Evolutionary conservation across 2,888 invertebrate species (phyloP).

Genomic region (Stenchaetothrips biformis): DNA sequence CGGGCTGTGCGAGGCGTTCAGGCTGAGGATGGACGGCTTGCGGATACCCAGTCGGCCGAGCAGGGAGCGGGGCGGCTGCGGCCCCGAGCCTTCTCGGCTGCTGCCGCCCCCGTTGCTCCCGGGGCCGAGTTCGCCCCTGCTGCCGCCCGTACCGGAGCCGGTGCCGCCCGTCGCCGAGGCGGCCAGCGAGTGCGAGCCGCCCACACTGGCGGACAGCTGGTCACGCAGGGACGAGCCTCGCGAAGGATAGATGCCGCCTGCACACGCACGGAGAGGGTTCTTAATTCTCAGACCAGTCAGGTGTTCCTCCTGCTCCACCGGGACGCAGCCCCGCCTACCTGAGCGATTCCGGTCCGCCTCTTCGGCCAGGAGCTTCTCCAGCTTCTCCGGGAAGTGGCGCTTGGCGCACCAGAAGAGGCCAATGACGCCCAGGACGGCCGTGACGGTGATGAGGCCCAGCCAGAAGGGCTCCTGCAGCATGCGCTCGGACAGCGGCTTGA

Average conservation of each 20-base stretch:
- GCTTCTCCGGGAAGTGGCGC: slow-evolving; percentile 78
- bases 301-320: background rate
- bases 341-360: slow-evolving; percentile 66
- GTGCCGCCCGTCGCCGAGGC: slow-evolving; percentile 32
- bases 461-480: slow-evolving; percentile 87
- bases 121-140: slow-evolving; percentile 44
- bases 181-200: slow-evolving; percentile 33
- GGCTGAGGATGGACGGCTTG: slow-evolving; percentile 80
- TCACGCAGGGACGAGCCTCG: slow-evolving; percentile 57
- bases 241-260: slow-evolving; percentile 14
- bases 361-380: slow-evolving; percentile 75
- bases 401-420: slow-evolving; percentile 80
- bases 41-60: slow-evolving; percentile 81
- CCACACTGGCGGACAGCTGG: slow-evolving; percentile 51
- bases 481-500: slow-evolving; percentile 67
- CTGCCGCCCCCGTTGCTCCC: slow-evolving; percentile 44
- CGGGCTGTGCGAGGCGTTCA: slow-evolving; percentile 57
- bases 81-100: slow-evolving; percentile 31
- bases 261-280: background rate
- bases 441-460: slow-evolving; percentile 80
- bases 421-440: slow-evolving; percentile 70
- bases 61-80: slow-evolving; percentile 56
- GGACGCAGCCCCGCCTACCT: slow-evolving; percentile 26
- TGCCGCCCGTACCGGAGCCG: slow-evolving; percentile 42
- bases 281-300: slow-evolving; percentile 30